Percentiles rank a stretch among this genome's conserved stretches.
phyloP scores from a whole-genome alignment of 2,888 invertebrate genomes.

The Nomada goodeniana region DNA sequence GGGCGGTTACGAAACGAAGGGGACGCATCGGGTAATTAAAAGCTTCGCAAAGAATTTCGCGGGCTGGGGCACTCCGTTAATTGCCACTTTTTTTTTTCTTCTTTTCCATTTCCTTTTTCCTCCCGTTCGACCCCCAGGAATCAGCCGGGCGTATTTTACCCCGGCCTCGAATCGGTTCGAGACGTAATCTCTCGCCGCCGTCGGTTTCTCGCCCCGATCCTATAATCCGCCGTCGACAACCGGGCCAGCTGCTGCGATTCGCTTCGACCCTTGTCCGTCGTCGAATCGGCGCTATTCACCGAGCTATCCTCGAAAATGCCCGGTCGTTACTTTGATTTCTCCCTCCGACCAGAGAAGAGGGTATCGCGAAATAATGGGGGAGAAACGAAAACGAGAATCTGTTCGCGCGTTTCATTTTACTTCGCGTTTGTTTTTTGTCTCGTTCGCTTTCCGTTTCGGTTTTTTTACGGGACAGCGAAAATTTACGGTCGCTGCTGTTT shows the following conservation, averaged over 20 bases:
- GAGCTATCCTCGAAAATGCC: not conserved
- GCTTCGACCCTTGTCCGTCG: not conserved
- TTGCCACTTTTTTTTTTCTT: conserved; percentile 25
- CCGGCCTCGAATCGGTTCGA: not conserved
- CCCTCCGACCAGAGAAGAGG: no score
- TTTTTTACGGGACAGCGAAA: no score
- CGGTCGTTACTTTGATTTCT: no score
- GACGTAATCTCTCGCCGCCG: conserved; percentile 11
- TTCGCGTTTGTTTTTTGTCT: no score
- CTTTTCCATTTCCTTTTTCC: not conserved
- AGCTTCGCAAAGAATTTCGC: conserved; percentile 19
- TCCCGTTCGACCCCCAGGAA: not conserved
- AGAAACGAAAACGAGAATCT: no score
- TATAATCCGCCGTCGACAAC: conserved; percentile 50
- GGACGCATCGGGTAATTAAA: conserved; percentile 31
- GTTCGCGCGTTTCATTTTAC: no score
- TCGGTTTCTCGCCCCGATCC: conserved; percentile 32
- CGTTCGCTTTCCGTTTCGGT: no score
- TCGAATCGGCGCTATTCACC: no score
- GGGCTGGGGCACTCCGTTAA: conserved; percentile 39
- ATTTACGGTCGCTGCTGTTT: conserved; percentile 47
- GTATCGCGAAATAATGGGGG: no score
- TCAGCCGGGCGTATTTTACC: conserved; percentile 1
- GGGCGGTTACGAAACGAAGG: no score
- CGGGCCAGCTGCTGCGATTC: conserved; percentile 38